These are phyloP conservation scores for Hippocampus kuda DNA, from an alignment of 2,797 vertebrate genomes.

Conservation along the genomic window DNA sequence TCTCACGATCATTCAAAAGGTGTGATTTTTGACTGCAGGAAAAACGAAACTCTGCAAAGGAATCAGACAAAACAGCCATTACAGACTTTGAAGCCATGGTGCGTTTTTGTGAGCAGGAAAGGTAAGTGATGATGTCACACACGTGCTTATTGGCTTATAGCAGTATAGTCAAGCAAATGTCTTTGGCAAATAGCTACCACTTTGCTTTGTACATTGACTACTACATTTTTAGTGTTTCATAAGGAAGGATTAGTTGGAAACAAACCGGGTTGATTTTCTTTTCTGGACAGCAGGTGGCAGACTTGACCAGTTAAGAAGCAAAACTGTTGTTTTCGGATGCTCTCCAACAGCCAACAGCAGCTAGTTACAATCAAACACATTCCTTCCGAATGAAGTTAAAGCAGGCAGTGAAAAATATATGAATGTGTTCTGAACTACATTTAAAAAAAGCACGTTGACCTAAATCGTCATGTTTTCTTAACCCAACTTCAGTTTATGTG, in stretches of 20 bases:
- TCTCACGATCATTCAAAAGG: neutral
- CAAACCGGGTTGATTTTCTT: neutral
- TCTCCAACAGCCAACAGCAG: conserved; percentile 4
- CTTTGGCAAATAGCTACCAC: neutral
- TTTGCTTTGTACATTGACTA: neutral
- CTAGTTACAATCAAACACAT: neutral
- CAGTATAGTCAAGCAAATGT: neutral
- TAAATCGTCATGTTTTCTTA: neutral
- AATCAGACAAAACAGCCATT: conserved; percentile 75
- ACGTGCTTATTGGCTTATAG: conserved; percentile 4
- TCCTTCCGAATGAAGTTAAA: neutral
- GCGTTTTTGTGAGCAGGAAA: conserved; percentile 77
- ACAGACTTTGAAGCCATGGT: conserved; percentile 85
- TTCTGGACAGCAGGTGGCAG: conserved; percentile 43
- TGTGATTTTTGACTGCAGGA: conserved; percentile 54
- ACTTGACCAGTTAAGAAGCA: conserved; percentile 7
- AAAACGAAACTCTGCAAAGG: conserved; percentile 78
- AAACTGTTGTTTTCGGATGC: conserved; percentile 1
- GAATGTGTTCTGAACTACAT: neutral
- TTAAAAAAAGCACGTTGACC: neutral
- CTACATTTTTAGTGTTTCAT: neutral
- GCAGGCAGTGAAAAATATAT: neutral
- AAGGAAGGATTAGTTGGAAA: neutral
- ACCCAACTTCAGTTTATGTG: neutral
- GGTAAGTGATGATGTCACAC: conserved; percentile 63